These are phyloP conservation scores for Aldrovandia affinis DNA, from an alignment of 2,797 vertebrate genomes.

Conservation along the genomic window DNA sequence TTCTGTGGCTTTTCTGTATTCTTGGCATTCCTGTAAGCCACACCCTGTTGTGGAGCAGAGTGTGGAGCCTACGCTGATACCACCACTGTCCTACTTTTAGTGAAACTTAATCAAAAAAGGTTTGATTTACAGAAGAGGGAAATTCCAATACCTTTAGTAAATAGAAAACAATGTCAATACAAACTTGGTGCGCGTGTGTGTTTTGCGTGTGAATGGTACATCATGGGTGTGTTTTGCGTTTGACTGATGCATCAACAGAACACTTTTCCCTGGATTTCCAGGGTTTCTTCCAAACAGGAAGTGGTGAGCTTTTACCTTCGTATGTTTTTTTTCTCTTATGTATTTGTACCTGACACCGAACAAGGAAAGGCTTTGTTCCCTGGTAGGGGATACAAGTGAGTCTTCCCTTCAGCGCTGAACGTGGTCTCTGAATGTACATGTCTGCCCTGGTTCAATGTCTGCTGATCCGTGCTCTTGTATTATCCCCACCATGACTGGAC, in stretches of 20 bases:
- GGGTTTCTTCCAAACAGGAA: not conserved
- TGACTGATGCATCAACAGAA: not conserved
- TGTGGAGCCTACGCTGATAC: not conserved
- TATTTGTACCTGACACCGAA: conserved; percentile 20
- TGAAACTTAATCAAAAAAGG: not conserved
- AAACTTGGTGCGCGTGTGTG: not conserved
- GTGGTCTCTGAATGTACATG: conserved; percentile 30
- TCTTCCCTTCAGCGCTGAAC: conserved; percentile 40
- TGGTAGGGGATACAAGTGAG: conserved; percentile 32
- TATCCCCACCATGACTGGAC: conserved; percentile 18
- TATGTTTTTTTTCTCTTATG: not conserved
- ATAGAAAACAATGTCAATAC: conserved; percentile 2
- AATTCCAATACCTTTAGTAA: conserved; percentile 9
- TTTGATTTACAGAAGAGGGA: not conserved
- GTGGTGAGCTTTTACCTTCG: conserved; percentile 12
- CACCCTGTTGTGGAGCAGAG: not conserved
- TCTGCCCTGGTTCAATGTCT: conserved; percentile 20
- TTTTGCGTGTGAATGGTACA: not conserved
- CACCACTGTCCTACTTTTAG: not conserved
- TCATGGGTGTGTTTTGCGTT: not conserved
- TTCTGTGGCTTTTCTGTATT: not conserved
- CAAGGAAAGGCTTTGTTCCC: conserved; percentile 25
- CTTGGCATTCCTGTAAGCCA: not conserved
- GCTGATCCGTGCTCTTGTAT: not conserved
- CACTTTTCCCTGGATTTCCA: conserved; percentile 25